A percentile compares a stretch with the other conserved stretches of the same genome.
These are phyloP conservation scores for Scomber scombrus DNA, from an alignment of 2,113 vertebrate species.

Conservation along the genomic window DNA sequence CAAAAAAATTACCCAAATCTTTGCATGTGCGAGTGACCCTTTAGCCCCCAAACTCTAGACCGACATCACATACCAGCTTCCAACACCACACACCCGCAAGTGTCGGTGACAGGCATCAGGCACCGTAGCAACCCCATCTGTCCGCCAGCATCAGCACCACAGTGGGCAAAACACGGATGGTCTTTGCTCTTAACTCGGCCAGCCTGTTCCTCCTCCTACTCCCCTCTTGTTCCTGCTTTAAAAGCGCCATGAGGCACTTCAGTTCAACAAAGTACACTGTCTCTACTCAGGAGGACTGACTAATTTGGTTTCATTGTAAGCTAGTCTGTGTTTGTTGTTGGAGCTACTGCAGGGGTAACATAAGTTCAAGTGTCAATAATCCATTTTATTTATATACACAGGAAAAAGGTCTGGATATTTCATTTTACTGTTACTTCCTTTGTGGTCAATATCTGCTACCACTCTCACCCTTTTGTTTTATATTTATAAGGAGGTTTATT, in stretches of 20 bases:
- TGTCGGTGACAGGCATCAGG: slow-evolving; percentile 59
- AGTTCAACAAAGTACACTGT: slow-evolving; percentile 11
- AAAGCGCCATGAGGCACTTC: slow-evolving; percentile 12
- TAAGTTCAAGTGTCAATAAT: slow-evolving; percentile 47
- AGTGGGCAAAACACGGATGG: slow-evolving; percentile 14
- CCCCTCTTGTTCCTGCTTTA: neutral
- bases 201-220: neutral
- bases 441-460: slow-evolving; percentile 22
- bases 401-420: slow-evolving; percentile 20
- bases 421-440: neutral
- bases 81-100: slow-evolving; percentile 41
- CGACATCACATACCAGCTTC: slow-evolving; percentile 54
- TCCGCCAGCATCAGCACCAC: slow-evolving; percentile 56
- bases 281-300: slow-evolving; percentile 9
- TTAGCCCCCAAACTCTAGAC: slow-evolving; percentile 46
- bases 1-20: slow-evolving; percentile 11
- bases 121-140: slow-evolving; percentile 51
- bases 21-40: slow-evolving; percentile 30
- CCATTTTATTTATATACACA: slow-evolving; percentile 43
- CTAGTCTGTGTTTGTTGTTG: slow-evolving; percentile 2
- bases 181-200: slow-evolving; percentile 29
- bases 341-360: slow-evolving; percentile 25
- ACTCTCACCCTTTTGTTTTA: slow-evolving; percentile 16
- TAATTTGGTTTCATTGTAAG: slow-evolving; percentile 31
- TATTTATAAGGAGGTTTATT: slow-evolving; percentile 33